Conservation (phyloP, 2,888 invertebrate genomes). For the Scaptomyza reducta region DNA sequence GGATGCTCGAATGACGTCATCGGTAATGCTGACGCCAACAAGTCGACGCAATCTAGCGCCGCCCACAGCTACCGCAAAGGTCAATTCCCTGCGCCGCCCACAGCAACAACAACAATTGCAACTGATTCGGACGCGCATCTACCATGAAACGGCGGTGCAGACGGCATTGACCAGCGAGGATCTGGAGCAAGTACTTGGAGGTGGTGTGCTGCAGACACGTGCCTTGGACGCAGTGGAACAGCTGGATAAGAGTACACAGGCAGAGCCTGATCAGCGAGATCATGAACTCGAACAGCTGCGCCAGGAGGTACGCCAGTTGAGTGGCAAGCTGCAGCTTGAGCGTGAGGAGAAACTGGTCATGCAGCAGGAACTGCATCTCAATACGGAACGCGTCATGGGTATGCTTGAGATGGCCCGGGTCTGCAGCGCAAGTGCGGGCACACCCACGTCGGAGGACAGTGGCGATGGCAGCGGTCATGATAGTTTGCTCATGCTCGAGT, state of each 20-base stretch:
- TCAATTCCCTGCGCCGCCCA: conserved; percentile 84
- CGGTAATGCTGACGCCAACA: conserved; percentile 75
- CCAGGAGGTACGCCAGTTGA: conserved; percentile 86
- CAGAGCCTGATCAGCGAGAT: conserved; percentile 86
- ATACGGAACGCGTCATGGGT: conserved; percentile 89
- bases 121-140: conserved; percentile 87
- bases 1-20: conserved; percentile 84
- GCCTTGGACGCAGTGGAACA: conserved; percentile 85
- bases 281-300: conserved; percentile 87
- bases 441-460: conserved; percentile 83
- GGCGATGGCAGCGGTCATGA: conserved; percentile 86
- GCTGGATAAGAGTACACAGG: conserved; percentile 86
- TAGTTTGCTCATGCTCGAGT: conserved; percentile 90
- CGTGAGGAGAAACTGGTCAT: conserved; percentile 90
- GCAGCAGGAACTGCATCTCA: conserved; percentile 89
- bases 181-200: conserved; percentile 89
- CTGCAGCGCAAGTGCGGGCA: conserved; percentile 82
- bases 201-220: conserved; percentile 84
- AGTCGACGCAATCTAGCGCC: conserved; percentile 73
- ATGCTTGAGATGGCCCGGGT: conserved; percentile 85
- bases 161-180: conserved; percentile 90
- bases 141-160: conserved; percentile 91
- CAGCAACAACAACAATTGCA: conserved; percentile 78
- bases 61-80: conserved; percentile 77
- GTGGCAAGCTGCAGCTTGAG: conserved; percentile 88